Evolutionary conservation across 2,113 vertebrate genomes (phyloP).

Genomic region (Lophochroa leadbeateri): DNA sequence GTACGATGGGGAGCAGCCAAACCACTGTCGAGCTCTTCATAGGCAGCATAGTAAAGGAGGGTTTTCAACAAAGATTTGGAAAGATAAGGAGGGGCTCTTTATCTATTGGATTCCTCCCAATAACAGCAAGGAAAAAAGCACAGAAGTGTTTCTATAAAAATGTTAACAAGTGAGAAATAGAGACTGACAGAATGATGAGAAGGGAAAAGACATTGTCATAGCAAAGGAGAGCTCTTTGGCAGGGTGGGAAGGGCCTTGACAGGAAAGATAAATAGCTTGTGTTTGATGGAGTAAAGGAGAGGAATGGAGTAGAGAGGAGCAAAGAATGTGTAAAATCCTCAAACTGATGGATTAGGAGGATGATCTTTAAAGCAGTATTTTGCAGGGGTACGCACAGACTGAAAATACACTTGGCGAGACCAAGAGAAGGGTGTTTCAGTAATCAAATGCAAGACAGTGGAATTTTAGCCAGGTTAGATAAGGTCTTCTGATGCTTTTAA

Average conservation of each 20-base stretch:
- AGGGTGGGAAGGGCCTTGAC: slow-evolving; percentile 29
- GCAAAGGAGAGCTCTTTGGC: slow-evolving; percentile 26
- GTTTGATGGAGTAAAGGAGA: slow-evolving; percentile 17
- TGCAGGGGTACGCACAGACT: neutral
- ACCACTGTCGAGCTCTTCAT: neutral
- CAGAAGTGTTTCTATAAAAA: slow-evolving; percentile 37
- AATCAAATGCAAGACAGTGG: neutral
- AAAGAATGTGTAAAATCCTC: slow-evolving; percentile 23
- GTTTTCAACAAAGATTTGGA: neutral
- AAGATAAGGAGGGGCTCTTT: neutral
- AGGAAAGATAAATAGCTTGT: slow-evolving; percentile 39
- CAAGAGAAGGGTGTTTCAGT: neutral
- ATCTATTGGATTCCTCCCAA: neutral
- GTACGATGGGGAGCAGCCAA: neutral
- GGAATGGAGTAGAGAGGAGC: neutral
- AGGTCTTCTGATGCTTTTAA: neutral
- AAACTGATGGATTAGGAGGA: slow-evolving; percentile 18
- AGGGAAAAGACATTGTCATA: slow-evolving; percentile 16
- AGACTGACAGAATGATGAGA: slow-evolving; percentile 32
- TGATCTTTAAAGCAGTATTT: neutral
- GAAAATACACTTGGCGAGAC: neutral
- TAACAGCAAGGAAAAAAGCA: neutral
- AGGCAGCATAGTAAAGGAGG: neutral
- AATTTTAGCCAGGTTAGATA: slow-evolving; percentile 5
- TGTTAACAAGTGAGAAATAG: slow-evolving; percentile 25